These are phyloP conservation scores for Halocynthia aurantium DNA, from an alignment of 23 tunicate species.

Conservation along the genomic window DNA sequence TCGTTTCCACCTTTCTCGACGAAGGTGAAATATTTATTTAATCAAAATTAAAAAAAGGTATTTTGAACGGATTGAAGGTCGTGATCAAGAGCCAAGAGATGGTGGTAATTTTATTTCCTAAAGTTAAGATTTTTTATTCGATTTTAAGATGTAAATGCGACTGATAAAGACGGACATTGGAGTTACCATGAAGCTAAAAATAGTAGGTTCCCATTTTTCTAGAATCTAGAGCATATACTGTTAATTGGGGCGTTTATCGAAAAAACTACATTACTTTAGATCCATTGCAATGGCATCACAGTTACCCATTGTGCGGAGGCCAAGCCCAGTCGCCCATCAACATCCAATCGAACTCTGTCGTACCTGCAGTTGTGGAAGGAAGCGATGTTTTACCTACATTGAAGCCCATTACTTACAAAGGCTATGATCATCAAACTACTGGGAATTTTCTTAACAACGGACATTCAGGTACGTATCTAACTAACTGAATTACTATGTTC, in stretches of 20 bases:
- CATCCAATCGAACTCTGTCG: neutral
- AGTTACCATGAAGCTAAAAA: too few relatives aligned
- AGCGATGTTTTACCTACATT: neutral
- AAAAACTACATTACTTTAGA: slow-evolving; percentile 8
- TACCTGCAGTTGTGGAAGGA: neutral
- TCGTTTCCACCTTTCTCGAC: slow-evolving; percentile 46
- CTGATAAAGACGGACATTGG: too few relatives aligned
- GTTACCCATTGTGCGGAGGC: slow-evolving; percentile 24
- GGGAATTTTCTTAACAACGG: slow-evolving; percentile 64
- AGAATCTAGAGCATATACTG: too few relatives aligned
- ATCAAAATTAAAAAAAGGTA: neutral
- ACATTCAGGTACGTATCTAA: slow-evolving; percentile 40
- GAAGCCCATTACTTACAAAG: slow-evolving; percentile 16
- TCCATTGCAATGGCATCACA: slow-evolving; percentile 27
- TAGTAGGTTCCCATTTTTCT: too few relatives aligned
- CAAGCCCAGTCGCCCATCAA: slow-evolving; percentile 61
- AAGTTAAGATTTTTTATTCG: too few relatives aligned
- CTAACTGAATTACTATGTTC: neutral
- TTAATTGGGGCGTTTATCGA: too few relatives aligned
- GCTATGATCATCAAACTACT: slow-evolving; percentile 20
- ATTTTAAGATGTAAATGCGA: too few relatives aligned
- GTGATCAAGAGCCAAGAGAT: too few relatives aligned
- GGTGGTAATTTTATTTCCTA: too few relatives aligned
- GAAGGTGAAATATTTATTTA: slow-evolving; percentile 27
- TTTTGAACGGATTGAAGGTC: neutral